Conservation (phyloP, 1,140 invertebrate genomes). For the Dinoponera quadriceps region DNA sequence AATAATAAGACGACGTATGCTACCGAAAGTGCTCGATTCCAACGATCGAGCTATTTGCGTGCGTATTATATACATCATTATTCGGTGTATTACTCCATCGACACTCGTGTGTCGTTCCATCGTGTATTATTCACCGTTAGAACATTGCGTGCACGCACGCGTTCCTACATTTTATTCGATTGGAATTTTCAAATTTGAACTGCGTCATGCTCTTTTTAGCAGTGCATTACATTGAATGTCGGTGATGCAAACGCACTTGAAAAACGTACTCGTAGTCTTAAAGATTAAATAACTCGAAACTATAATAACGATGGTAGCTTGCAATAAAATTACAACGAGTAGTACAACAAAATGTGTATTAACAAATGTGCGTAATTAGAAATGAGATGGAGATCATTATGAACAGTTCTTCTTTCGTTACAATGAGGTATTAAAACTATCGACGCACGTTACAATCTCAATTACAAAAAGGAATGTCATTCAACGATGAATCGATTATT, state of each 20-base stretch:
- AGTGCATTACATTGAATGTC: neutral
- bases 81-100: constrained; percentile 20
- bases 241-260: neutral
- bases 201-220: neutral
- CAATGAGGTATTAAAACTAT: constrained; percentile 42
- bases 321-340: constrained; percentile 47
- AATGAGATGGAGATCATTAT: constrained; percentile 57
- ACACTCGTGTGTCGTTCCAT: neutral
- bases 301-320: constrained; percentile 26
- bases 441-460: neutral
- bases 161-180: neutral
- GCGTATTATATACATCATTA: constrained; percentile 14
- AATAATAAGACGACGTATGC: neutral
- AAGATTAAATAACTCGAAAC: constrained; percentile 30
- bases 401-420: constrained; percentile 42
- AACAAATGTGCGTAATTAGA: constrained; percentile 50
- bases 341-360: constrained; percentile 46
- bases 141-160: neutral
- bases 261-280: constrained; percentile 19
- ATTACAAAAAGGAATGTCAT: constrained; percentile 9
- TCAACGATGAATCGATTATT: constrained; percentile 6
- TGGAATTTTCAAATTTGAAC: neutral
- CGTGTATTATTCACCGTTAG: constrained; percentile 22
- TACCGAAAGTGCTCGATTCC: constrained; percentile 8
- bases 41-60: constrained; percentile 22